phyloP scores from a whole-genome alignment of 2,888 invertebrate species.

The Shargacucullia verbasci region DNA sequence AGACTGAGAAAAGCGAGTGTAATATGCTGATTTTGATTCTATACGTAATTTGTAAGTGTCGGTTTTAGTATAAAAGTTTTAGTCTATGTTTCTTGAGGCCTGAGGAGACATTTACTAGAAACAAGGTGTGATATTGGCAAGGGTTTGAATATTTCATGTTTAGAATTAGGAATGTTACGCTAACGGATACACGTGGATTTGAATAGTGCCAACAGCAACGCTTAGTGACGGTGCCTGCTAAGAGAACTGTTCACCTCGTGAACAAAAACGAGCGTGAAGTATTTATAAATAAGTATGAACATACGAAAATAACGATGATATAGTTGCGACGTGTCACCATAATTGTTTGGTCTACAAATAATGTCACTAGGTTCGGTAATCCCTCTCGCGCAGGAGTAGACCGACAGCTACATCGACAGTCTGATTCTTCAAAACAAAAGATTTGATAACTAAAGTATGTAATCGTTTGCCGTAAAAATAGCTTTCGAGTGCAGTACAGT shows the following conservation, averaged over 20 bases:
- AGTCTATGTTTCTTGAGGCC: no score
- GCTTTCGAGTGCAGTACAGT: no score
- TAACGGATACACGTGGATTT: conserved; percentile 34
- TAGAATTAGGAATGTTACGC: conserved; percentile 13
- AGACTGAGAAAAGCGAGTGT: no score
- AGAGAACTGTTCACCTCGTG: conserved; percentile 11
- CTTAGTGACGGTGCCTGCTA: conserved; percentile 21
- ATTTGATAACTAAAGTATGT: no score
- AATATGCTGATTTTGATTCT: no score
- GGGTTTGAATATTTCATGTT: background rate
- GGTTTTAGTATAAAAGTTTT: background rate
- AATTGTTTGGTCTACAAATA: no score
- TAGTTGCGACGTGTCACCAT: background rate
- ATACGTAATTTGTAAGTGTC: no score
- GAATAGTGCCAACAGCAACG: conserved; percentile 40
- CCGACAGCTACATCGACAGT: no score
- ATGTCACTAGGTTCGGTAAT: no score
- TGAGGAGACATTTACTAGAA: background rate
- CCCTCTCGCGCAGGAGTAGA: no score
- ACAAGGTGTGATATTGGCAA: conserved; percentile 33
- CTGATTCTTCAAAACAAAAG: no score
- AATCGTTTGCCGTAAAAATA: no score
- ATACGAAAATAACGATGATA: conserved; percentile 7
- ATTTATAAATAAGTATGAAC: background rate
- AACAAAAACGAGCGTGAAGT: conserved; percentile 27